phyloP scores from a whole-genome alignment of 1,140 invertebrate genomes.

The Rhyzopertha dominica region DNA sequence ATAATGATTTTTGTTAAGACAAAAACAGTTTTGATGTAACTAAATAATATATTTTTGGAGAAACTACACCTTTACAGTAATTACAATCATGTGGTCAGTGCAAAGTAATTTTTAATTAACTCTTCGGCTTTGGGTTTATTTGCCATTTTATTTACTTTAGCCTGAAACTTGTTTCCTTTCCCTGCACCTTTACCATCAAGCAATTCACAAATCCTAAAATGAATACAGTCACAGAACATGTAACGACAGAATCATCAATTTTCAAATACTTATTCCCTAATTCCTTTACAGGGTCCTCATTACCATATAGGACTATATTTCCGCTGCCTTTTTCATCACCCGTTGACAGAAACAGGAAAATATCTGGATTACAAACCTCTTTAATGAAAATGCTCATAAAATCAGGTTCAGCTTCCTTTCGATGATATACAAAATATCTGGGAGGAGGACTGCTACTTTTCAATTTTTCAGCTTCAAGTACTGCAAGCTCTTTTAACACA shows the following conservation, averaged over 20 bases:
- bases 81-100: conserved; percentile 4
- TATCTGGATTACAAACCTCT: conserved; percentile 54
- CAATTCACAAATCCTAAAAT: conserved; percentile 51
- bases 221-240: conserved; percentile 4
- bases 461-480: conserved; percentile 57
- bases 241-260: background rate
- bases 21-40: too few relatives aligned
- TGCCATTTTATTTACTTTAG: conserved; percentile 53
- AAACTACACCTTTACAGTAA: too few relatives aligned
- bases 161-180: conserved; percentile 54
- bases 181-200: conserved; percentile 61
- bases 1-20: too few relatives aligned
- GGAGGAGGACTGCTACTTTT: conserved; percentile 50
- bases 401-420: conserved; percentile 68
- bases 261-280: conserved; percentile 49
- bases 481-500: conserved; percentile 61
- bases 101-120: conserved; percentile 43
- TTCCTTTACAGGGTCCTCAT: conserved; percentile 44
- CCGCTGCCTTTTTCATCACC: conserved; percentile 65
- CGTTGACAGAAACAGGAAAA: conserved; percentile 61
- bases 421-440: conserved; percentile 56
- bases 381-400: conserved; percentile 63
- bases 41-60: too few relatives aligned
- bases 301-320: conserved; percentile 60
- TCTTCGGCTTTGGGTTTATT: conserved; percentile 47